phyloP scores from a whole-genome alignment of 1,140 invertebrate genomes.

The Diorhabda carinulata region DNA sequence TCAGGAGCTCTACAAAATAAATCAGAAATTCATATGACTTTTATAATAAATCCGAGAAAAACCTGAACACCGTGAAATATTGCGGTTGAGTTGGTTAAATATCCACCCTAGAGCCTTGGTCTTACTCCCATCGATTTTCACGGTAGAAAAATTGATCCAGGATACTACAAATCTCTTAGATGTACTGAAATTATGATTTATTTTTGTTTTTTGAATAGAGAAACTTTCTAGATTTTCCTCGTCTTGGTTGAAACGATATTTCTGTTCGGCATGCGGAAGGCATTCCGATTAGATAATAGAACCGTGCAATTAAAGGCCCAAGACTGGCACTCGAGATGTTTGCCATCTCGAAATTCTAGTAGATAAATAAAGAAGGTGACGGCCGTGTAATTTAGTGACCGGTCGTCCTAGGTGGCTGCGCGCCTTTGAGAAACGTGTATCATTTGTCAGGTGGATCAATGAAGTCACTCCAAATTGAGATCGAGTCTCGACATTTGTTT shows the following conservation, averaged over 20 bases:
- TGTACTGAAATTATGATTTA: too few relatives aligned
- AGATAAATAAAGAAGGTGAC: conserved; percentile 2
- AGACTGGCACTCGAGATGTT: conserved; percentile 1
- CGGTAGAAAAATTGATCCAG: conserved; percentile 4
- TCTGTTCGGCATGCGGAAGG: neutral
- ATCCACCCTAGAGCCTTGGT: too few relatives aligned
- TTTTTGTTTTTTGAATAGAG: too few relatives aligned
- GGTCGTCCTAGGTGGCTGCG: neutral
- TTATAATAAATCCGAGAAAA: too few relatives aligned
- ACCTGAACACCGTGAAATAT: too few relatives aligned
- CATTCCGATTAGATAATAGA: neutral
- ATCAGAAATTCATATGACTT: too few relatives aligned
- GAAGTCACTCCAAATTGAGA: neutral
- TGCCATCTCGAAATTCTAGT: neutral
- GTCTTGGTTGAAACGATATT: neutral
- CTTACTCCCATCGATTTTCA: neutral
- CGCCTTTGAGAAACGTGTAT: neutral
- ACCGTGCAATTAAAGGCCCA: neutral
- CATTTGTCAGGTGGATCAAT: conserved; percentile 2
- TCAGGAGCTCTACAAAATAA: too few relatives aligned
- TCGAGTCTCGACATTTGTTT: neutral
- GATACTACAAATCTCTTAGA: neutral
- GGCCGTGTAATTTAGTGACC: conserved; percentile 1
- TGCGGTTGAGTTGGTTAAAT: too few relatives aligned
- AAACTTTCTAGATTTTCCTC: too few relatives aligned